phyloP scores from a whole-genome alignment of 1,140 invertebrate genomes.

The Sycophaga agraensis region DNA sequence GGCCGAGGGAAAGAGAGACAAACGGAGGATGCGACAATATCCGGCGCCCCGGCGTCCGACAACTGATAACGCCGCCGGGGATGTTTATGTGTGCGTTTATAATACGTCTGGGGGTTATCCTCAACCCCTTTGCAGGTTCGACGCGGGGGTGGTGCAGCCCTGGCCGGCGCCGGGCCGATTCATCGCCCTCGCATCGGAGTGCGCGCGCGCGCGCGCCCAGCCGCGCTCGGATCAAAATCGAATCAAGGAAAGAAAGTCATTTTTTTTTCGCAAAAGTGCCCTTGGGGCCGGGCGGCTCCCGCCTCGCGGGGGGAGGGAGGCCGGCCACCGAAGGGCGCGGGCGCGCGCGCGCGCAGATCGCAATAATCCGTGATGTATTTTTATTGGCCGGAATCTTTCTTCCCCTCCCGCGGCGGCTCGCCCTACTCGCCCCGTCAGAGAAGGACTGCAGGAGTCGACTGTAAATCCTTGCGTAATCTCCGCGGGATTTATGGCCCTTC shows the following conservation, averaged over 20 bases:
- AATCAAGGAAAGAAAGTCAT: slow-evolving; percentile 9
- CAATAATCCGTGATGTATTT: slow-evolving; percentile 33
- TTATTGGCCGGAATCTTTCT: slow-evolving; percentile 33
- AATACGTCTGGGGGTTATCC: slow-evolving; percentile 48
- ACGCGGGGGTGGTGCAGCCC: neutral
- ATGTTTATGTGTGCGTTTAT: slow-evolving; percentile 59
- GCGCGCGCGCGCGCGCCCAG: neutral
- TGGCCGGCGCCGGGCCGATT: neutral
- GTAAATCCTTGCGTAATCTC: slow-evolving; percentile 33
- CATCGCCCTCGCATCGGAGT: slow-evolving; percentile 4
- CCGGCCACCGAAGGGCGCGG: slow-evolving; percentile 6
- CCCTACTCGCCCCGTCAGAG: neutral
- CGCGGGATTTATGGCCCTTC: slow-evolving; percentile 29
- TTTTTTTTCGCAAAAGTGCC: neutral
- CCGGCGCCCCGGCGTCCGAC: slow-evolving; percentile 59
- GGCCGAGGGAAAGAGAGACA: slow-evolving; percentile 39
- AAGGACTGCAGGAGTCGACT: slow-evolving; percentile 26
- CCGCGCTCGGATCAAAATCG: slow-evolving; percentile 6
- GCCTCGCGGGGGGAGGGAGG: no score
- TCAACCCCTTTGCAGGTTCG: slow-evolving; percentile 35
- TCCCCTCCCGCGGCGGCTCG: neutral
- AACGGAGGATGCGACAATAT: slow-evolving; percentile 60
- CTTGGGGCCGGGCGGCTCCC: neutral
- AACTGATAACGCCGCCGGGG: slow-evolving; percentile 59
- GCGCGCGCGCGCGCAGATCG: neutral